A percentile compares a stretch with the other conserved stretches of the same genome.
These are phyloP conservation scores for Siniperca obscura DNA, from an alignment of 2,797 vertebrate species.

Conservation along the genomic window DNA sequence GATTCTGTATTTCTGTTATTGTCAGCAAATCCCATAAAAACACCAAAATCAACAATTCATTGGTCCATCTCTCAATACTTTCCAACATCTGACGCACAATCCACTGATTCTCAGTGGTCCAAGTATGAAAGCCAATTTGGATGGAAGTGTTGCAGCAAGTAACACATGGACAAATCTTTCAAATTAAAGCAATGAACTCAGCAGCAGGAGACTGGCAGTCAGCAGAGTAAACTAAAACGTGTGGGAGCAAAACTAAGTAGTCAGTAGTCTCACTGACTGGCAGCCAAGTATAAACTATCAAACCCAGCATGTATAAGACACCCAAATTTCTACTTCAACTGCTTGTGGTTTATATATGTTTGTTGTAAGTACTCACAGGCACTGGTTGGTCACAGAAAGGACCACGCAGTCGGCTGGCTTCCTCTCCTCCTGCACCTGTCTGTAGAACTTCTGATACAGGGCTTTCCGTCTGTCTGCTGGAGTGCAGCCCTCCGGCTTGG, in stretches of 20 bases:
- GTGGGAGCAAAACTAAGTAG: background rate
- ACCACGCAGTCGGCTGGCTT: constrained; percentile 84
- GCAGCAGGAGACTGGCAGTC: background rate
- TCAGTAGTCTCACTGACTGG: background rate
- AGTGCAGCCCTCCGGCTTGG: constrained; percentile 66
- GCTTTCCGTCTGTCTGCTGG: constrained; percentile 79
- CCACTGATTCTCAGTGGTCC: background rate
- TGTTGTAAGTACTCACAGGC: constrained; percentile 78
- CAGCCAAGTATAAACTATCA: background rate
- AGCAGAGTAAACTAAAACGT: background rate
- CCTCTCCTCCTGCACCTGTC: constrained; percentile 83
- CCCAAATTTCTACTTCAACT: background rate
- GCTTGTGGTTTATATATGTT: background rate
- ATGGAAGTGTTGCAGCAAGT: background rate
- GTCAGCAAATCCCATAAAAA: background rate
- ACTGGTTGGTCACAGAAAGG: constrained; percentile 84
- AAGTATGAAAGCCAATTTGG: background rate
- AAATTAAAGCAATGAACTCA: background rate
- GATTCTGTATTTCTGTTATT: background rate
- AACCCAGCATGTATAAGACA: background rate
- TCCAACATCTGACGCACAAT: background rate
- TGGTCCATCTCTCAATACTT: background rate
- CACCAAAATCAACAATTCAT: background rate
- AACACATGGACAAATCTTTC: background rate
- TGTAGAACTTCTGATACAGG: constrained; percentile 84